A percentile compares a stretch with the other conserved stretches of the same genome.
Conservation (phyloP, 2,113 vertebrate species). For the Strigops habroptila region DNA sequence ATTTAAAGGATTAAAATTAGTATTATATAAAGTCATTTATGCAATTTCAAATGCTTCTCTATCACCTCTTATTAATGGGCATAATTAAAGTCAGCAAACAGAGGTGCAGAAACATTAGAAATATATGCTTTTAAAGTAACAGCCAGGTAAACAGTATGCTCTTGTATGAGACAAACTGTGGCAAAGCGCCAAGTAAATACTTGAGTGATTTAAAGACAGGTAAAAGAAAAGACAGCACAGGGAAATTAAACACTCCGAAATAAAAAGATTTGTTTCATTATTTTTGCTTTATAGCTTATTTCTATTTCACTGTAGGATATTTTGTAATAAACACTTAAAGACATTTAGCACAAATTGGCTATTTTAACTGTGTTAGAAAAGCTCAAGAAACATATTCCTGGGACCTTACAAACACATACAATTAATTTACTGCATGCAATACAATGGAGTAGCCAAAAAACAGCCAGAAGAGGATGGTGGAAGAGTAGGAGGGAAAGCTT, state of each 20-base stretch:
- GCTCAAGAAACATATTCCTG: neutral
- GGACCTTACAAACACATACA: neutral
- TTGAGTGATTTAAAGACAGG: neutral
- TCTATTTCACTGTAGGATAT: neutral
- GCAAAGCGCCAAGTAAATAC: neutral
- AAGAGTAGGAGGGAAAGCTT: neutral
- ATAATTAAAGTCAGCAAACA: neutral
- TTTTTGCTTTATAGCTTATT: slow-evolving; percentile 16
- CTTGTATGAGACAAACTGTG: neutral
- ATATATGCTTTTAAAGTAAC: neutral
- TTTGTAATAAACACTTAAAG: neutral
- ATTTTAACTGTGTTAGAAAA: neutral
- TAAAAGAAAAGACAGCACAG: neutral
- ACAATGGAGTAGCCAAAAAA: neutral
- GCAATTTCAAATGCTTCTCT: neutral
- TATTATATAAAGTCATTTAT: neutral
- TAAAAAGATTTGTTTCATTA: neutral
- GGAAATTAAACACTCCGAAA: slow-evolving; percentile 47
- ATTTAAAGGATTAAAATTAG: neutral
- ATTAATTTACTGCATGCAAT: neutral
- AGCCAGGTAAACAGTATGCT: neutral
- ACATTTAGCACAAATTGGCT: neutral
- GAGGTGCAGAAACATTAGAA: neutral
- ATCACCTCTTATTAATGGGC: neutral
- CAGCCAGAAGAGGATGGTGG: neutral